phyloP scores from a whole-genome alignment of 2,113 vertebrate genomes.

The Anarrhichthys ocellatus region DNA sequence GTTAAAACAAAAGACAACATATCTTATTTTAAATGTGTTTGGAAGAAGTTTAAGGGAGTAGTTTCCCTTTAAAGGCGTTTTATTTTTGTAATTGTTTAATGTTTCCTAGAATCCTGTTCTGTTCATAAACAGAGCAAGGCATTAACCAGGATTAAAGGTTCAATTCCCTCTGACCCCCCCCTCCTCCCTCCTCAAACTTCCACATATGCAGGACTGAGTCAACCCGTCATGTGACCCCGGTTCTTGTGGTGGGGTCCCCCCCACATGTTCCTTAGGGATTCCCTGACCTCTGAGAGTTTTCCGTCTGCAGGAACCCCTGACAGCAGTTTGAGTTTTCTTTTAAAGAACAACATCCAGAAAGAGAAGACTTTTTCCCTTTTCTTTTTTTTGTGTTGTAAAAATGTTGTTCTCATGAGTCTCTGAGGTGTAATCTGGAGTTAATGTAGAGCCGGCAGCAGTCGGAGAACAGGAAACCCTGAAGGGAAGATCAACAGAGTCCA shows the following conservation, averaged over 20 bases:
- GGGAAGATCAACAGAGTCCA: constrained; percentile 51
- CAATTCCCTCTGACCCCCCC: neutral
- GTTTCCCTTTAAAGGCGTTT: neutral
- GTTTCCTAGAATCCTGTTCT: neutral
- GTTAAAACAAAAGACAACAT: neutral
- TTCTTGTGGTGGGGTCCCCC: constrained; percentile 17
- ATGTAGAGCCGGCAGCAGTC: constrained; percentile 49
- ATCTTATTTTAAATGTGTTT: neutral
- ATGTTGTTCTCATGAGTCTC: constrained; percentile 56
- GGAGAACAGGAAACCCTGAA: constrained; percentile 57
- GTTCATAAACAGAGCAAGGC: neutral
- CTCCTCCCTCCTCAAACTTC: neutral
- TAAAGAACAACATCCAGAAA: constrained; percentile 60
- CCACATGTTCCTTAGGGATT: constrained; percentile 52
- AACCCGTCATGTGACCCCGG: constrained; percentile 36
- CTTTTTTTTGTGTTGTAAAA: neutral
- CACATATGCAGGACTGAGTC: constrained; percentile 6
- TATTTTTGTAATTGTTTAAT: neutral
- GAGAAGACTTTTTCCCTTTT: neutral
- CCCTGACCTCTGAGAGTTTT: constrained; percentile 55
- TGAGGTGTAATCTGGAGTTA: constrained; percentile 58
- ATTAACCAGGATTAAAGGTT: neutral
- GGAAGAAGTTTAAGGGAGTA: neutral
- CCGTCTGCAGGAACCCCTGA: constrained; percentile 58
- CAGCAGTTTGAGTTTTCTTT: constrained; percentile 31